Percentiles rank a stretch among this genome's conserved stretches.
phyloP scores from a whole-genome alignment of 2,888 invertebrate genomes.

The Amorpha juglandis region DNA sequence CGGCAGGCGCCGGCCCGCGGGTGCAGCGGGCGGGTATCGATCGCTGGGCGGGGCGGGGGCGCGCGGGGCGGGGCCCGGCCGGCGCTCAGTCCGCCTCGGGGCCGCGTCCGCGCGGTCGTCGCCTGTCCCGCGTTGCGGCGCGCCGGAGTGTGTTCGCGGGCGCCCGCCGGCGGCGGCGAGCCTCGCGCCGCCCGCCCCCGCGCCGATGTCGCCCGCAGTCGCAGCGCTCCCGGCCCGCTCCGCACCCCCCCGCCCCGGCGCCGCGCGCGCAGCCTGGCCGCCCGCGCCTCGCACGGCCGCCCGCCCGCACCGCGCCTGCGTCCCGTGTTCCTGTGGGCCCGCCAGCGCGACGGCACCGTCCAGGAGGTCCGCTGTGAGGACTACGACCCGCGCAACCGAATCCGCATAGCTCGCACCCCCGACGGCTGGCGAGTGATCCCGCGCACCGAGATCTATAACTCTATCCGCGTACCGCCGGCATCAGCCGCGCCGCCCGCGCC shows the following conservation, averaged over 20 bases:
- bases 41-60: slow-evolving; percentile 70
- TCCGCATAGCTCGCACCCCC: slow-evolving; percentile 91
- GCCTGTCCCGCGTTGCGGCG: slow-evolving; percentile 74
- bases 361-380: slow-evolving; percentile 94
- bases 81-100: slow-evolving; percentile 77
- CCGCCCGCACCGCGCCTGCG: slow-evolving; percentile 86
- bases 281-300: slow-evolving; percentile 50
- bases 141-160: slow-evolving; percentile 78
- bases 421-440: slow-evolving; percentile 93
- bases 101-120: slow-evolving; percentile 82
- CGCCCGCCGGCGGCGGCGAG: slow-evolving; percentile 81
- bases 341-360: slow-evolving; percentile 91
- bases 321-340: slow-evolving; percentile 94
- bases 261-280: slow-evolving; percentile 74
- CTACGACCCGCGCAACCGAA: slow-evolving; percentile 93
- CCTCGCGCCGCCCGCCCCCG: slow-evolving; percentile 79
- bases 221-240: slow-evolving; percentile 61
- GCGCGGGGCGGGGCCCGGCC: slow-evolving; percentile 61
- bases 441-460: slow-evolving; percentile 87
- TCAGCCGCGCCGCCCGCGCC: slow-evolving; percentile 43
- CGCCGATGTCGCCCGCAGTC: slow-evolving; percentile 79
- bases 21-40: slow-evolving; percentile 76
- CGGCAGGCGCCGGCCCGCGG: slow-evolving; percentile 55
- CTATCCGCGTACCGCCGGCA: slow-evolving; percentile 66
- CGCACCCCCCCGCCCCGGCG: slow-evolving; percentile 76